A percentile compares a stretch with the other conserved stretches of the same genome.
phyloP scores from a whole-genome alignment of 2,797 vertebrate genomes.

The Todus mexicanus region DNA sequence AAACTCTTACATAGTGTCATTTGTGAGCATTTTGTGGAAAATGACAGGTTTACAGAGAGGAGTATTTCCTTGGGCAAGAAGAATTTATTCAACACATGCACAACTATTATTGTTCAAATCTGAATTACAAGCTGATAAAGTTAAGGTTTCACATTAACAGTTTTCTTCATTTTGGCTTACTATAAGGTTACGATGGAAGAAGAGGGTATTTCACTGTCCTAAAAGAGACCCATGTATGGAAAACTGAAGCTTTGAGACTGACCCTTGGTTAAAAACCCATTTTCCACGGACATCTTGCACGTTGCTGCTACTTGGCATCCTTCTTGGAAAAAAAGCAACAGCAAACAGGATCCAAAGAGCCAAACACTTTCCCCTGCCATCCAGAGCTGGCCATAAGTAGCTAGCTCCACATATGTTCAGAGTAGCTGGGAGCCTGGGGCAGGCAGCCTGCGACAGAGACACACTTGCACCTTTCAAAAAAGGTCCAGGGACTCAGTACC shows the following conservation, averaged over 20 bases:
- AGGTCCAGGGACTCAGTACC: accelerated
- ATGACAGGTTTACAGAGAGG: background rate
- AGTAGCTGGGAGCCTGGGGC: background rate
- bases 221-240: background rate
- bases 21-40: background rate
- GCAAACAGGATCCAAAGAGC: background rate
- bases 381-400: background rate
- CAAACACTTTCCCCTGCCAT: background rate
- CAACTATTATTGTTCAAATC: background rate
- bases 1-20: background rate
- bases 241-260: background rate
- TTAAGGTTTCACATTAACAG: background rate
- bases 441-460: background rate
- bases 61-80: background rate
- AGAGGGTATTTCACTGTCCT: background rate
- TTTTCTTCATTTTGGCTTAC: background rate
- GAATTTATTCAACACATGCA: background rate
- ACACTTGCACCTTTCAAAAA: background rate
- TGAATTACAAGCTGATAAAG: background rate
- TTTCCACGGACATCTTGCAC: background rate
- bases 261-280: background rate
- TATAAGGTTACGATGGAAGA: background rate
- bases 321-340: background rate
- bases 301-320: background rate
- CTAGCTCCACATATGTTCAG: background rate